Conservation (phyloP, 2,888 invertebrate species). For the Ormyrus nitidulus region DNA sequence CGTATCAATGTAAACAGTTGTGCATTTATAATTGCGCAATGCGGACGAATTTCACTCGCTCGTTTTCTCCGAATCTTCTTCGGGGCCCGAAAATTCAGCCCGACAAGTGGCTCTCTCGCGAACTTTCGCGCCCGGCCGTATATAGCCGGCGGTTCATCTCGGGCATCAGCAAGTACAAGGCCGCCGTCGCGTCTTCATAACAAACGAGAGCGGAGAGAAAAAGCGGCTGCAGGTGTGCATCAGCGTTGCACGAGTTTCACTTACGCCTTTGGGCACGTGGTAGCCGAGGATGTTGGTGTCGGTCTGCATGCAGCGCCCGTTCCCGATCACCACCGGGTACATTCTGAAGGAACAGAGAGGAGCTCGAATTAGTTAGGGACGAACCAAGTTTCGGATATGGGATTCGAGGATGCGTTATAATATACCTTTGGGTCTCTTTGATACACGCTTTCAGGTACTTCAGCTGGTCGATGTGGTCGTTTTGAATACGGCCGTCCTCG, state of each 20-base stretch:
- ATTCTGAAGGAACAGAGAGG: constrained; percentile 76
- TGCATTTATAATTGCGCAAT: too few relatives aligned
- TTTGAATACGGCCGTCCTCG: constrained; percentile 76
- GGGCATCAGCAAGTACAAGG: not conserved
- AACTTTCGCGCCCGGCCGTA: too few relatives aligned
- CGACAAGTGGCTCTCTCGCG: too few relatives aligned
- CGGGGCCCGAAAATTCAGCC: too few relatives aligned
- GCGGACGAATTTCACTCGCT: too few relatives aligned
- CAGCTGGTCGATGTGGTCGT: constrained; percentile 80
- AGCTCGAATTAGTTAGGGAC: too few relatives aligned
- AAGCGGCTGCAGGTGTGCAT: not conserved
- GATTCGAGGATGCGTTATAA: not conserved
- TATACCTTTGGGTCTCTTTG: constrained; percentile 85
- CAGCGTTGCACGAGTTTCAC: constrained; percentile 62
- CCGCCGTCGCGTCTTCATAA: too few relatives aligned
- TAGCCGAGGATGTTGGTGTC: constrained; percentile 85
- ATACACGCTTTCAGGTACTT: constrained; percentile 84
- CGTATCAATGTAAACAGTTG: too few relatives aligned
- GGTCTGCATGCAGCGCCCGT: constrained; percentile 83
- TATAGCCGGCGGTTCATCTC: not conserved
- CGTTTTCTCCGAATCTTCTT: too few relatives aligned
- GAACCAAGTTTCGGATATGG: too few relatives aligned
- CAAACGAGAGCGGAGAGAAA: not conserved
- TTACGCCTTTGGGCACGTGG: constrained; percentile 86
- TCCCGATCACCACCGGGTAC: constrained; percentile 87